Evolutionary conservation across 2,888 invertebrate genomes (phyloP).

Genomic region (Latrodectus elegans): DNA sequence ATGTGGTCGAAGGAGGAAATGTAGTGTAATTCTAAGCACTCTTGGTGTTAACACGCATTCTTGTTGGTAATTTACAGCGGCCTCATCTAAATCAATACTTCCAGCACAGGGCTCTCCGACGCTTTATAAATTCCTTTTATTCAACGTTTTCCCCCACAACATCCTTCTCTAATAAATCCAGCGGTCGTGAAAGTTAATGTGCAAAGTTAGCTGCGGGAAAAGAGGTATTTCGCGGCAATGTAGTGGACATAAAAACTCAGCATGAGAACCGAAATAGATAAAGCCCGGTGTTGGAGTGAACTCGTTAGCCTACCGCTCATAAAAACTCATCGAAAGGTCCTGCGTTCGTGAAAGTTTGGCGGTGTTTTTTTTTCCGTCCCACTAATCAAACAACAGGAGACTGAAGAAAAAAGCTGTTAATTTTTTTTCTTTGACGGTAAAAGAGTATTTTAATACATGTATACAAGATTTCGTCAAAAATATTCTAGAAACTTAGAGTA

Average conservation of each 20-base stretch:
- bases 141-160: constrained; percentile 28
- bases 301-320: constrained; percentile 59
- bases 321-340: constrained; percentile 29
- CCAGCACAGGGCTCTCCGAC: constrained; percentile 6
- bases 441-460: no score
- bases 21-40: constrained; percentile 14
- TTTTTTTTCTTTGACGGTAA: no score
- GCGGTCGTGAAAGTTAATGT: constrained; percentile 54
- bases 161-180: constrained; percentile 42
- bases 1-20: background rate
- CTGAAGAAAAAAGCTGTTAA: no score
- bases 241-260: constrained; percentile 57
- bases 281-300: constrained; percentile 23
- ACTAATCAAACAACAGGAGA: no score
- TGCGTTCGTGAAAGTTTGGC: background rate
- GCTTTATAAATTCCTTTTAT: constrained; percentile 41
- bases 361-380: no score
- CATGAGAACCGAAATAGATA: constrained; percentile 29
- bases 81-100: constrained; percentile 43
- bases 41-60: constrained; percentile 53
- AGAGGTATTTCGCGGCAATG: background rate
- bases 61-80: constrained; percentile 25
- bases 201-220: constrained; percentile 44
- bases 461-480: no score
- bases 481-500: no score